phyloP scores from a whole-genome alignment of 1,140 invertebrate genomes.

The Parapsyche elsis region DNA sequence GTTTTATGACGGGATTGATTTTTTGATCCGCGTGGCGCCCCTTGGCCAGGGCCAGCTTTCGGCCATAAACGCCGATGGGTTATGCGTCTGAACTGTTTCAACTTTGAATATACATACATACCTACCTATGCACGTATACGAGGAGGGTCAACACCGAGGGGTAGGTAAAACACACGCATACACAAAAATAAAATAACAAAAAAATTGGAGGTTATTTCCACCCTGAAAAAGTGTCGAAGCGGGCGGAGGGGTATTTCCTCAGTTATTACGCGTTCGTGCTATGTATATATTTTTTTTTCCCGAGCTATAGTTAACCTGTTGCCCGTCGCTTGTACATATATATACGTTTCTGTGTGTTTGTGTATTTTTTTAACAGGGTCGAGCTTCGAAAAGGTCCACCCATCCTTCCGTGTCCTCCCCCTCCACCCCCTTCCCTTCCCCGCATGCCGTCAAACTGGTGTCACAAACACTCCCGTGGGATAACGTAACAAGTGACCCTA shows the following conservation, averaged over 20 bases:
- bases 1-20: constrained; percentile 36
- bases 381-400: no score
- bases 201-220: no score
- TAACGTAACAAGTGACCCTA: constrained; percentile 10
- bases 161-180: no score
- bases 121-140: no score
- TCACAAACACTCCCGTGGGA: neutral
- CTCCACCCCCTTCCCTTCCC: no score
- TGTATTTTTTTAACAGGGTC: neutral
- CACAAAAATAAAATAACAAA: no score
- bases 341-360: neutral
- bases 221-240: no score
- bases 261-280: neutral
- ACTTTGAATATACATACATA: neutral
- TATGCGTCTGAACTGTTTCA: constrained; percentile 1
- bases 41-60: neutral
- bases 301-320: neutral
- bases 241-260: no score
- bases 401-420: no score
- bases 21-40: constrained; percentile 29
- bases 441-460: neutral
- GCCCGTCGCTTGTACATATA: neutral
- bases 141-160: no score
- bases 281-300: neutral
- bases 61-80: constrained; percentile 17